Conservation (phyloP, 1,140 invertebrate genomes). For the Oedothorax gibbosus region DNA sequence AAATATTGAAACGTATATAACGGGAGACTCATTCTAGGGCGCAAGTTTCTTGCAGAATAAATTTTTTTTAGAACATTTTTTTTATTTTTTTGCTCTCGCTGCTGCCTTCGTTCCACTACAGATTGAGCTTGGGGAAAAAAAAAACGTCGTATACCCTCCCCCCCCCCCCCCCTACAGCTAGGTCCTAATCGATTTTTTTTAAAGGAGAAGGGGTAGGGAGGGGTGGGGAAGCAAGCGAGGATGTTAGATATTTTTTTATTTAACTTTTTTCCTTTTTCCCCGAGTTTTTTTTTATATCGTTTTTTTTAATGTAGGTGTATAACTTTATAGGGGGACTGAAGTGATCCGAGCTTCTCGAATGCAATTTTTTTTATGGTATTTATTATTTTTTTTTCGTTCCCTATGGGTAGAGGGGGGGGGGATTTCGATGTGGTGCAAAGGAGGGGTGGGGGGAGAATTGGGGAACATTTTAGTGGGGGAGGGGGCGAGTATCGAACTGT, state of each 20-base stretch:
- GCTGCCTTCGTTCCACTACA: conserved; percentile 44
- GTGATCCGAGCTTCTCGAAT: conserved; percentile 39
- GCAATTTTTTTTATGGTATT: conserved; percentile 42
- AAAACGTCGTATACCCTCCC: conserved; percentile 10
- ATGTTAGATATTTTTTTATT: neutral
- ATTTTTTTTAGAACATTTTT: conserved; percentile 15
- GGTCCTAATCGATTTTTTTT: conserved; percentile 55
- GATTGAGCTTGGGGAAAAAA: conserved; percentile 41
- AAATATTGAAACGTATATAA: conserved; percentile 6
- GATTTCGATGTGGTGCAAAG: conserved; percentile 20
- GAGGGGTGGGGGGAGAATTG: neutral
- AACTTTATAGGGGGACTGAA: conserved; percentile 22
- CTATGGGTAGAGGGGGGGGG: conserved; percentile 1
- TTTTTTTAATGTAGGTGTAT: conserved; percentile 57
- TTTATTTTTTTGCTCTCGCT: neutral
- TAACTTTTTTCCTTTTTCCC: neutral
- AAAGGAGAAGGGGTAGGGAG: conserved; percentile 41
- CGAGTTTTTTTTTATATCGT: conserved; percentile 19
- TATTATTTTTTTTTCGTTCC: conserved; percentile 17
- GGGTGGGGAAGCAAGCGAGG: neutral
- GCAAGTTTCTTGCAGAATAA: conserved; percentile 47
- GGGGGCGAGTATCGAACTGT: neutral
- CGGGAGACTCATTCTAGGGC: conserved; percentile 17
- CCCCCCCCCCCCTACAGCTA: neutral
- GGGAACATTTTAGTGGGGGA: conserved; percentile 13